Evolutionary conservation across 2,888 invertebrate genomes (phyloP), one percentile per base, ranked within the genome.

Genomic region (Brenthis hecate): DNA sequence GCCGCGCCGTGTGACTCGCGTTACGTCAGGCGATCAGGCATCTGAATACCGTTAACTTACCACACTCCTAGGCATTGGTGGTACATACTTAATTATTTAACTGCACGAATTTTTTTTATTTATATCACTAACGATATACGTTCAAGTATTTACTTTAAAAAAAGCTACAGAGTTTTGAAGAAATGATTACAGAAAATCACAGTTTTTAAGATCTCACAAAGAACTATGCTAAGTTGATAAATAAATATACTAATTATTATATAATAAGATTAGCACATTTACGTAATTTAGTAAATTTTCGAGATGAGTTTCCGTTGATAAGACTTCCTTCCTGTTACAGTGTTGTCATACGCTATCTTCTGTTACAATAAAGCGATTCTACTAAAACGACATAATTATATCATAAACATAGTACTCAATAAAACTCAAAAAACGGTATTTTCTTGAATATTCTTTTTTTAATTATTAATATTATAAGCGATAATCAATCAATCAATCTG

Each of bases 261-360:
- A 65, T 13, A 51, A 54, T 53, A 69, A 71, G 73, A 73, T 74
- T 74, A 75, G 62, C 71, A 76, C 73, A 73, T 72, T 73, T 68
- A 74, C 66, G 70, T 76, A 78, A 75, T 69, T 75, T 76, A 72
- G 66, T 64, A 73, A 70, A 50, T 50, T 66, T 72, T 71, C 75
- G 77, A 81, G 80, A 79, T 77, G 76, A 77, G 76, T 84, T 87
- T 88, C 90, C 88, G 85, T 76, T 85, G 89, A 87, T 88, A 89
- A 79, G 50, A 50, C 81, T 90, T 89, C 90, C 91, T 89, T 89
- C 90, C 90, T 68, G 62, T n/a, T 28, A 53, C 56, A 50, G 28
- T 62, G 23, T 69, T 71, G 69, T 73, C 72, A 13, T 56, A 16
- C 58, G 48, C 58, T 56, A 65, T 56, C 65, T 54, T 23, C 13